Conservation (phyloP, 2,797 vertebrate genomes). For the Gila robusta region DNA sequence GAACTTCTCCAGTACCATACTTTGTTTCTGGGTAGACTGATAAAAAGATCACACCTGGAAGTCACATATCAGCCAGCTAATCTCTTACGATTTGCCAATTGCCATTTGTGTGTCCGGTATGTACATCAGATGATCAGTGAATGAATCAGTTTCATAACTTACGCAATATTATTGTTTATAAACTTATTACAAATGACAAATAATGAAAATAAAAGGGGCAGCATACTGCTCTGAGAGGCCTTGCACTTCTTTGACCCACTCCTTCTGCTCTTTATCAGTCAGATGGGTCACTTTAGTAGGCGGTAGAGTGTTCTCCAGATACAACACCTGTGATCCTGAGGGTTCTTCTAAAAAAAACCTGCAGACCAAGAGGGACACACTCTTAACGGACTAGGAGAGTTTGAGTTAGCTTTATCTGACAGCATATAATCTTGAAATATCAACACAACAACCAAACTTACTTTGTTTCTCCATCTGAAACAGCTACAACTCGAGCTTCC, state of each 20-base stretch:
- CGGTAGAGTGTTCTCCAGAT: slow-evolving; percentile 80
- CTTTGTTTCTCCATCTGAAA: slow-evolving; percentile 93
- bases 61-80: not conserved
- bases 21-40: not conserved
- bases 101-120: not conserved
- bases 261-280: slow-evolving; percentile 90
- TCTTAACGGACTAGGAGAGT: not conserved
- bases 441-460: slow-evolving; percentile 70
- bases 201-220: not conserved
- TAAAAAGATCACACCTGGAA: not conserved
- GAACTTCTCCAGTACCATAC: not conserved
- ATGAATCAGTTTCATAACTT: not conserved
- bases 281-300: slow-evolving; percentile 85
- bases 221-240: slow-evolving; percentile 92
- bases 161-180: not conserved
- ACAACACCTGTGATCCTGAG: slow-evolving; percentile 86
- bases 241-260: slow-evolving; percentile 93
- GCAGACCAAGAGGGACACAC: not conserved
- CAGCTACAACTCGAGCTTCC: slow-evolving; percentile 91
- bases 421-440: not conserved
- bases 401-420: not conserved
- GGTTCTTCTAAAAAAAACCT: slow-evolving; percentile 91
- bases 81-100: not conserved
- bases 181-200: not conserved
- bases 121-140: not conserved